These are phyloP conservation scores for Pteria penguin DNA, from an alignment of 2,888 invertebrate species.

Conservation along the genomic window DNA sequence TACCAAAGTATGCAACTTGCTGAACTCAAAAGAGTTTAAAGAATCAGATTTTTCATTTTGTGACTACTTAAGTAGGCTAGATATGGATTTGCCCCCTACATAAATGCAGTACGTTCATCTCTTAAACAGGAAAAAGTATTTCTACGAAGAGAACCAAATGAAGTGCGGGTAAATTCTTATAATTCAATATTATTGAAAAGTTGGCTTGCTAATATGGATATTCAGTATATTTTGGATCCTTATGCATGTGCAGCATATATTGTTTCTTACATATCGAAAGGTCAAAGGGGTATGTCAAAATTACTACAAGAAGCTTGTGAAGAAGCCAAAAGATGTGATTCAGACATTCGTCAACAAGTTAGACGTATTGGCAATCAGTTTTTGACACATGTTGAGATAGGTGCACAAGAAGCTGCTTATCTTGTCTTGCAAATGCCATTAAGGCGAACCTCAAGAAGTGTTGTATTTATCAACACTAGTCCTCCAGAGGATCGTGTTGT, in stretches of 20 bases:
- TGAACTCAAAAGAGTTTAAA: not conserved
- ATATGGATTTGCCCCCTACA: slow-evolving; percentile 4
- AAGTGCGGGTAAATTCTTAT: slow-evolving; percentile 37
- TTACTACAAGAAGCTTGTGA: slow-evolving; percentile 46
- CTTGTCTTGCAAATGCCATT: slow-evolving; percentile 45
- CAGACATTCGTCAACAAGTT: slow-evolving; percentile 42
- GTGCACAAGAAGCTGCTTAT: slow-evolving; percentile 56
- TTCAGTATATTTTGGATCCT: slow-evolving; percentile 41
- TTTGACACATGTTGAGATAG: slow-evolving; percentile 50
- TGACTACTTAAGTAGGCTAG: slow-evolving; percentile 10
- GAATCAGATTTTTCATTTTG: slow-evolving; percentile 3
- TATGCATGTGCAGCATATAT: slow-evolving; percentile 55
- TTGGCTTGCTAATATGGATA: slow-evolving; percentile 44
- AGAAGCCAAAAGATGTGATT: slow-evolving; percentile 47
- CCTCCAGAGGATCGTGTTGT: slow-evolving; percentile 43
- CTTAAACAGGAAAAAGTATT: slow-evolving; percentile 9
- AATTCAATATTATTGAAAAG: slow-evolving; percentile 28
- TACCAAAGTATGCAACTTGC: not conserved
- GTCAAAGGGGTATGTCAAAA: slow-evolving; percentile 51
- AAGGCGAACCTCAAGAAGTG: slow-evolving; percentile 42
- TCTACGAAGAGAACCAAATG: not conserved
- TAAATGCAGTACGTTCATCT: slow-evolving; percentile 8
- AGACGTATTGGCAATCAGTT: slow-evolving; percentile 49
- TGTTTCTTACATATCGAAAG: slow-evolving; percentile 50
- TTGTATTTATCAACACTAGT: slow-evolving; percentile 51